These are phyloP conservation scores for Sympetrum striolatum DNA, from an alignment of 2,888 invertebrate genomes.

Conservation along the genomic window DNA sequence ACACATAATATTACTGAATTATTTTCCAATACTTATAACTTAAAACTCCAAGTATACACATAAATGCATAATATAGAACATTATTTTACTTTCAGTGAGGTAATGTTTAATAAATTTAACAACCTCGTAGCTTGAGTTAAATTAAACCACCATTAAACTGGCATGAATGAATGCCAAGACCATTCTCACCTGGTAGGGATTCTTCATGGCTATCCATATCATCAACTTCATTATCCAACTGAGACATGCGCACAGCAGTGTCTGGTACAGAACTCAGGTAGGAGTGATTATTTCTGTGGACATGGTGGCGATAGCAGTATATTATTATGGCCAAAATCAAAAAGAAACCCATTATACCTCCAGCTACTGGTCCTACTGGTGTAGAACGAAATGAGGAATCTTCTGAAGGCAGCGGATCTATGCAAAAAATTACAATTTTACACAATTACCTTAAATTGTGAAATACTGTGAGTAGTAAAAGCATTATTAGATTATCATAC, in stretches of 20 bases:
- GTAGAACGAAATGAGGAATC: slow-evolving; percentile 54
- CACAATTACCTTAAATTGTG: too few relatives aligned
- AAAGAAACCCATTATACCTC: slow-evolving; percentile 62
- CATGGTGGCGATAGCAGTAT: slow-evolving; percentile 61
- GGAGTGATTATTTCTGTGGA: slow-evolving; percentile 48
- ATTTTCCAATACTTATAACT: too few relatives aligned
- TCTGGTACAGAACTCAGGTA: slow-evolving; percentile 46
- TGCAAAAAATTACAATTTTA: not conserved
- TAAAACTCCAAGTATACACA: too few relatives aligned
- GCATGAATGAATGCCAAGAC: not conserved
- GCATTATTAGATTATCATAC: too few relatives aligned
- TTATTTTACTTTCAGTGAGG: too few relatives aligned
- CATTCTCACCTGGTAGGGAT: slow-evolving; percentile 56
- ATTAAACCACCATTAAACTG: too few relatives aligned
- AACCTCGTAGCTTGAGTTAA: too few relatives aligned
- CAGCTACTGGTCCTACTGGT: slow-evolving; percentile 69
- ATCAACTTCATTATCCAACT: slow-evolving; percentile 58
- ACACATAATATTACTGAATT: too few relatives aligned
- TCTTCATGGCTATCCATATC: slow-evolving; percentile 63
- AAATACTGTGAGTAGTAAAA: too few relatives aligned
- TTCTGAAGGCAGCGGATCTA: slow-evolving; percentile 45
- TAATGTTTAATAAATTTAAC: too few relatives aligned
- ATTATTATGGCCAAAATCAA: slow-evolving; percentile 60
- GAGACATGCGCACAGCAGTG: slow-evolving; percentile 57
- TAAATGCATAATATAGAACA: too few relatives aligned